These are phyloP conservation scores for Phlogophora meticulosa DNA, from an alignment of 2,888 invertebrate genomes.

Conservation along the genomic window DNA sequence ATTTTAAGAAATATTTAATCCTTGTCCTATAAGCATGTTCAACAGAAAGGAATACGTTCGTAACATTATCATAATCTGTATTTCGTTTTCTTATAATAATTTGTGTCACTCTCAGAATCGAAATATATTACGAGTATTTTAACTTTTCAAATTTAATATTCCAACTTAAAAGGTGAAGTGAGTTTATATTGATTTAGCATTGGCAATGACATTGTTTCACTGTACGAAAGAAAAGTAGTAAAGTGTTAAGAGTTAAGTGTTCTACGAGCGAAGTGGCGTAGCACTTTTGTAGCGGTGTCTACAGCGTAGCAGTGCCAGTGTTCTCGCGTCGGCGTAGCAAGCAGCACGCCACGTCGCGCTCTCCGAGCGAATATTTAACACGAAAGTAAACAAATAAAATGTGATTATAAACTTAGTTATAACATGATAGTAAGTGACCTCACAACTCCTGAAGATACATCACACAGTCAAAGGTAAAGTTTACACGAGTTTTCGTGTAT, in stretches of 20 bases:
- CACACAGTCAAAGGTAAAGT: slow-evolving; percentile 62
- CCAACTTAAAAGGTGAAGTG: slow-evolving; percentile 1
- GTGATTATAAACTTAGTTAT: slow-evolving; percentile 71
- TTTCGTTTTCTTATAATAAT: background rate
- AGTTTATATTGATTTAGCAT: slow-evolving; percentile 24
- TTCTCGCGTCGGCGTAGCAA: slow-evolving; percentile 67
- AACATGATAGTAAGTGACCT: slow-evolving; percentile 66
- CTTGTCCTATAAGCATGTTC: no score
- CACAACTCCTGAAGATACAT: slow-evolving; percentile 58
- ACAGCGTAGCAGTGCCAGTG: slow-evolving; percentile 69
- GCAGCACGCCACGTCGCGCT: slow-evolving; percentile 67
- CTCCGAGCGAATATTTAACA: slow-evolving; percentile 52
- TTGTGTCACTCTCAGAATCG: background rate
- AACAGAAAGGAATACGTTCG: no score
- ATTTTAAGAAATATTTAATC: no score
- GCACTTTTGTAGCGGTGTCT: slow-evolving; percentile 52
- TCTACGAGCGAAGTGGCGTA: slow-evolving; percentile 43
- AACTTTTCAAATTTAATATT: slow-evolving; percentile 13
- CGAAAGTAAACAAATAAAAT: slow-evolving; percentile 76
- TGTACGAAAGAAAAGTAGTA: background rate
- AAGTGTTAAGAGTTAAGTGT: slow-evolving; percentile 34
- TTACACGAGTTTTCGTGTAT: slow-evolving; percentile 16
- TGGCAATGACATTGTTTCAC: slow-evolving; percentile 14
- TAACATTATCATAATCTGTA: no score
- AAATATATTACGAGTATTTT: background rate